Percentiles rank a stretch among this genome's conserved stretches.
Conservation (phyloP, 2,888 invertebrate species). For the Herminia tarsipennalis region DNA sequence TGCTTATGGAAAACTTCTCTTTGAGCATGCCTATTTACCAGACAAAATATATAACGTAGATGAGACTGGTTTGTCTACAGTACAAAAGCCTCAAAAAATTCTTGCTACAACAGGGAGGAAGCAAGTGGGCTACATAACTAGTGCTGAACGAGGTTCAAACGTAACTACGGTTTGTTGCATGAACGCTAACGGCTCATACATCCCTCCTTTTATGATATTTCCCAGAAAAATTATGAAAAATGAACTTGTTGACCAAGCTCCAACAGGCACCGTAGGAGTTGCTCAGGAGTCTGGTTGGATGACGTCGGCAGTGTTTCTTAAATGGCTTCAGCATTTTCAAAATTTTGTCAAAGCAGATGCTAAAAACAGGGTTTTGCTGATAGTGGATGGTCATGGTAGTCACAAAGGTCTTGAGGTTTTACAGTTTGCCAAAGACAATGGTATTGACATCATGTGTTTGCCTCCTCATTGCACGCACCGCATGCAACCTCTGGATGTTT, state of each 20-base stretch:
- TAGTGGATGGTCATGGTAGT: background rate
- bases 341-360: too few species aligned
- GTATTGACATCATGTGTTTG: background rate
- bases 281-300: background rate
- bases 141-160: slow-evolving; percentile 3
- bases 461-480: slow-evolving; percentile 29
- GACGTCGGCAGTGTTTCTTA: background rate
- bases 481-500: slow-evolving; percentile 23
- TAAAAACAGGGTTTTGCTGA: background rate
- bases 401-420: too few species aligned
- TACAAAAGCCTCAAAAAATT: slow-evolving; percentile 2
- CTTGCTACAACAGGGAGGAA: background rate
- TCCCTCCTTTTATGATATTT: slow-evolving; percentile 1
- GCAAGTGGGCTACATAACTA: slow-evolving; percentile 1
- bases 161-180: background rate
- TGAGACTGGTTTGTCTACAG: slow-evolving; percentile 1
- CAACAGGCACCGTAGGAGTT: background rate
- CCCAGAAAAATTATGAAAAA: slow-evolving; percentile 3
- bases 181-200: too few species aligned
- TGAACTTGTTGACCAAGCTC: background rate
- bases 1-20: background rate
- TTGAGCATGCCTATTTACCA: background rate
- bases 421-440: too few species aligned
- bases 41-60: background rate
- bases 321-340: too few species aligned